Evolutionary conservation across 1,140 invertebrate genomes (phyloP), one percentile per base, ranked within the genome.

Genomic region (Eurosta solidaginis): DNA sequence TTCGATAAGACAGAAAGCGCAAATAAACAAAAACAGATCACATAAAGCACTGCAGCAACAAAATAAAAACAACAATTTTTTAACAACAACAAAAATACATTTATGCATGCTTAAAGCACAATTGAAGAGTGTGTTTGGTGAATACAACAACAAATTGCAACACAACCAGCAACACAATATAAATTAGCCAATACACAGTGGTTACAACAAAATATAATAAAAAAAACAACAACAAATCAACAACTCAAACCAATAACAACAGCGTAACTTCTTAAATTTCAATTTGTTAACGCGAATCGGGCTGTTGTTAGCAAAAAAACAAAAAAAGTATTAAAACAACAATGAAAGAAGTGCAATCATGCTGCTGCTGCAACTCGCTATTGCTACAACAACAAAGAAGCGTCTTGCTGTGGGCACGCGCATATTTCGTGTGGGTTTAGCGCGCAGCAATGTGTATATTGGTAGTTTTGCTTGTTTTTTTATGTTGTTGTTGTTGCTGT

Each of bases 321-420:
- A n/a, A n/a, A n/a, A n/a, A n/a, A n/a, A n/a, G n/a, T n/a, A 42
- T 12, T 14, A n/a, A 14, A 77, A 68, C 25, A 49, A 29, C 4
- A 77, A 68, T 6, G 42, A 20, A 42, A 20, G 2, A 74, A 74
- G 12, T 22, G 40, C 12, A 74, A 74, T 36, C 27, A 33, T 80
- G 76, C 83, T 84, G 83, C 84, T 29, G 4, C 49, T 22, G 54
- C 59, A 68, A 68, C 59, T 40, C 22, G 59, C 33, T 20, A n/a
- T n/a, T n/a, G n/a, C n/a, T n/a, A n/a, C n/a, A n/a, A 68, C 59
- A 68, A 42, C 36, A 68, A 40, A 40, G 59, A 20, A 40, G 33
- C 59, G 29, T 33, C 33, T 68, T 20, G 33, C 59, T 68, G 59
- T 36, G 59, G 33, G 59, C 59, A 12, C 14, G n/a, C 29, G 12